Base-by-base conservation (phyloP, 2,888 invertebrate genomes). In the Phytoseiulus persimilis region DNA sequence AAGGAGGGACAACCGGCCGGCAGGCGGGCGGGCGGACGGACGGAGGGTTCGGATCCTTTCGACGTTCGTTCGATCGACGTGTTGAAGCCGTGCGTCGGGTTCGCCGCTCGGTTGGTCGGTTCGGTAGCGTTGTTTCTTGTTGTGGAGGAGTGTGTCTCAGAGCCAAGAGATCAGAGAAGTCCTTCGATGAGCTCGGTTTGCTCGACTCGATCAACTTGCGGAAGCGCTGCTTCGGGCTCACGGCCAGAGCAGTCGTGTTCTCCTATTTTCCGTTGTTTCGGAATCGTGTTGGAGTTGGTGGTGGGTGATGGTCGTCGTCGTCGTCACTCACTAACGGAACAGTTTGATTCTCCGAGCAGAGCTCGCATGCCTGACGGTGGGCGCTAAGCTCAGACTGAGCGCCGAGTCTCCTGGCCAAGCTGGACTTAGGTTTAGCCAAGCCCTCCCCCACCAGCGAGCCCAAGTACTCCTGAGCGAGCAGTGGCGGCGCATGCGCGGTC, bases 171-270 rank as follows among this genome's bases (percentile, higher is more conserved):
- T 87, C 45, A 32, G 87, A 87, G 87, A 87, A 87, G 87, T 87
- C 87, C 87, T 87, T 87, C 87, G 45, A 87, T 87, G 87, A 87
- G 87, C 87, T 87, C 45, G 87, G 87, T 87, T 33, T 87, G 87
- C 87, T 45, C 45, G 33, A 87, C n/a, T 45, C 33, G 32, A 33
- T 28, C 5, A 32, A 45, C 6, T 31, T 1, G 23, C 0, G 32
- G 28, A 31, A 87, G 39, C 9, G 39, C 39, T 9, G 39, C 3
- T 6, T 87, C 32, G 87, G 32, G 33, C 45, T 87, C 1, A 14
- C 65, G 65, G 65, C 28, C 65, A 28, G 18, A 28, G 28, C 28
- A 23, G 65, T 65, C 65, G 5, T 65, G 1, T 65, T 65, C 28
- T 18, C 18, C 18, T 65, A 9, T 3, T 65, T 65, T 65, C 28